Evolutionary conservation across 37 sponge, comb jelly and placozoan species (phyloP).

Genomic region (Crambe crambe): DNA sequence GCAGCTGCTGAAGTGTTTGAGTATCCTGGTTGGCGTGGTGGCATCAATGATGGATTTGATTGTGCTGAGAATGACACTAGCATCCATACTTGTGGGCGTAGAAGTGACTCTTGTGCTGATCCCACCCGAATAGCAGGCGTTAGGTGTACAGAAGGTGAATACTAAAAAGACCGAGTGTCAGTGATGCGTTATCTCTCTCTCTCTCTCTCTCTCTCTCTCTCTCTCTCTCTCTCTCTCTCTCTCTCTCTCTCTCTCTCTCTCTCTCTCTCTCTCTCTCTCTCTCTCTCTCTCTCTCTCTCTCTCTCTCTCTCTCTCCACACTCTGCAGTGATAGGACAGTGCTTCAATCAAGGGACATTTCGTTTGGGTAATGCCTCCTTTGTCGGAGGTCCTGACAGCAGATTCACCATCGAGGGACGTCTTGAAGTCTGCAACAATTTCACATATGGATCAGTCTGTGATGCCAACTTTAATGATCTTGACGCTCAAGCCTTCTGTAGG

Average conservation of each 20-base stretch:
- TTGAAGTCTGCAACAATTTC: constrained; percentile 1
- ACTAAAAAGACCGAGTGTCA: neutral
- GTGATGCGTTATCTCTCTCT: too few species aligned
- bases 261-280: too few species aligned
- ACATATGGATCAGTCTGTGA: constrained; percentile 19
- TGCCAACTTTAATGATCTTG: neutral
- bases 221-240: too few species aligned
- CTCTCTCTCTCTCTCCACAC: neutral
- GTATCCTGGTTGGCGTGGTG: neutral
- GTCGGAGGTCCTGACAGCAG: neutral
- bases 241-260: too few species aligned
- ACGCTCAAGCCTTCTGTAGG: neutral
- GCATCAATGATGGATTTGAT: too few species aligned
- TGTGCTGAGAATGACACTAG: neutral
- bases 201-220: too few species aligned
- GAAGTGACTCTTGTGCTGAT: neutral
- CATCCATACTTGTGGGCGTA: neutral
- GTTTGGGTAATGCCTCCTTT: neutral
- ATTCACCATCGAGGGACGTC: neutral
- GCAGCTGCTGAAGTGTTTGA: neutral
- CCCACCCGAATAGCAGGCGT: neutral
- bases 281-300: too few species aligned
- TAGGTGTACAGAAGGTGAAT: neutral
- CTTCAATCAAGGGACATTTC: neutral
- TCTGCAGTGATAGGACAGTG: neutral